These are phyloP conservation scores for Nycticebus coucang DNA, from an alignment of 2,113 vertebrate species.

Conservation along the genomic window DNA sequence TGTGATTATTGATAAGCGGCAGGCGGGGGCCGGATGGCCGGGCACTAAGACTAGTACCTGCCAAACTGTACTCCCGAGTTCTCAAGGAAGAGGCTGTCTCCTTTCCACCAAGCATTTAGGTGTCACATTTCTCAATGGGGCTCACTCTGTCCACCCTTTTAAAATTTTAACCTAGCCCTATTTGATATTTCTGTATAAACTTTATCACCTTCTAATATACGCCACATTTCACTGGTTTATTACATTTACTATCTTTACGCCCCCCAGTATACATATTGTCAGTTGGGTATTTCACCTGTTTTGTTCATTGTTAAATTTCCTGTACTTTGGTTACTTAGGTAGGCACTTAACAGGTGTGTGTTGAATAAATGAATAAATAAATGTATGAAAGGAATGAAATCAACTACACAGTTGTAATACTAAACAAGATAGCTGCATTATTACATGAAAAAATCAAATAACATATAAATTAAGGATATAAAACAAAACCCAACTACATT, in stretches of 20 bases:
- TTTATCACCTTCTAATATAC: neutral
- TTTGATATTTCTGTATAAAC: neutral
- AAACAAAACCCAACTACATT: slow-evolving; percentile 22
- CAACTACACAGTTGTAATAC: neutral
- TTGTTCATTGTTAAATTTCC: neutral
- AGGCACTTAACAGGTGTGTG: neutral
- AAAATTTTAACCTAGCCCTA: neutral
- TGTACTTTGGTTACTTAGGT: neutral
- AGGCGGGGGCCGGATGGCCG: neutral
- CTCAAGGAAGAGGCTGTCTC: neutral
- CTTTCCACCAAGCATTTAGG: neutral
- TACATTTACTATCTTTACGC: neutral
- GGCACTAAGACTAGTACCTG: neutral
- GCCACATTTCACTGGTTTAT: neutral
- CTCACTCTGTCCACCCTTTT: neutral
- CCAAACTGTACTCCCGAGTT: neutral
- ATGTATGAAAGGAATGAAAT: neutral
- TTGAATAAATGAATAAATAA: slow-evolving; percentile 20
- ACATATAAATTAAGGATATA: neutral
- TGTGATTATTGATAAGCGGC: neutral
- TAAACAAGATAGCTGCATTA: neutral
- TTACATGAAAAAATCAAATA: neutral
- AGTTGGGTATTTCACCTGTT: neutral
- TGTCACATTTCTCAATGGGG: neutral
- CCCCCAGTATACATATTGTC: neutral